Percentiles rank a stretch among this genome's conserved stretches.
phyloP scores from a whole-genome alignment of 2,113 vertebrate species.

The Poeciliopsis turrubarensis region DNA sequence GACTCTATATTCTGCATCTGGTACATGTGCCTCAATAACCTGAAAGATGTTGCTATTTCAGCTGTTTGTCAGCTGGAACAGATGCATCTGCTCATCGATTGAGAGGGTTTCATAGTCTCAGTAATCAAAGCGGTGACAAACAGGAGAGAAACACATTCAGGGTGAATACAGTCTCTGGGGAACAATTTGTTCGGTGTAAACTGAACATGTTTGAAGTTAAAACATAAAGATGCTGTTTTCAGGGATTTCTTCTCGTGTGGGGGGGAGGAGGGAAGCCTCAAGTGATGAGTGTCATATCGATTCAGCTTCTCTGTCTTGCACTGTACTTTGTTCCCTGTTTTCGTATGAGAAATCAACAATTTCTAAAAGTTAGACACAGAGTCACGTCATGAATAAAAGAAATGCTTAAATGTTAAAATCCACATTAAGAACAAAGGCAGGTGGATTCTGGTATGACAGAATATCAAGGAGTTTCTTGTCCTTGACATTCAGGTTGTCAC shows the following conservation, averaged over 20 bases:
- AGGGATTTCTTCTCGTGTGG: constrained; percentile 41
- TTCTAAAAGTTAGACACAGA: constrained; percentile 12
- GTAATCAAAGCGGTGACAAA: constrained; percentile 56
- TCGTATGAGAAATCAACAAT: constrained; percentile 47
- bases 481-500: constrained; percentile 58
- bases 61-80: constrained; percentile 53
- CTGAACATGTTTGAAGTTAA: constrained; percentile 38
- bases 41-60: constrained; percentile 55
- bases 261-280: constrained; percentile 29
- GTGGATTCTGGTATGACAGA: constrained; percentile 45
- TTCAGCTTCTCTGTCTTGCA: constrained; percentile 44
- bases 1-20: constrained; percentile 1
- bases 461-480: constrained; percentile 51
- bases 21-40: constrained; percentile 21
- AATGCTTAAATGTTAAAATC: constrained; percentile 37
- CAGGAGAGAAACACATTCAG: constrained; percentile 50
- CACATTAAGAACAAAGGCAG: constrained; percentile 23
- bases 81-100: constrained; percentile 26
- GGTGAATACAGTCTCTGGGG: constrained; percentile 46
- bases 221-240: constrained; percentile 50
- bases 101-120: constrained; percentile 30
- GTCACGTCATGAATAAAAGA: constrained; percentile 27
- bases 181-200: constrained; percentile 51
- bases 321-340: constrained; percentile 41
- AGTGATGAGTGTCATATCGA: constrained; percentile 59